A percentile compares a stretch with the other conserved stretches of the same genome.
Evolutionary conservation across 2,797 vertebrate genomes (phyloP).

Genomic region (Diplodus puntazzo): DNA sequence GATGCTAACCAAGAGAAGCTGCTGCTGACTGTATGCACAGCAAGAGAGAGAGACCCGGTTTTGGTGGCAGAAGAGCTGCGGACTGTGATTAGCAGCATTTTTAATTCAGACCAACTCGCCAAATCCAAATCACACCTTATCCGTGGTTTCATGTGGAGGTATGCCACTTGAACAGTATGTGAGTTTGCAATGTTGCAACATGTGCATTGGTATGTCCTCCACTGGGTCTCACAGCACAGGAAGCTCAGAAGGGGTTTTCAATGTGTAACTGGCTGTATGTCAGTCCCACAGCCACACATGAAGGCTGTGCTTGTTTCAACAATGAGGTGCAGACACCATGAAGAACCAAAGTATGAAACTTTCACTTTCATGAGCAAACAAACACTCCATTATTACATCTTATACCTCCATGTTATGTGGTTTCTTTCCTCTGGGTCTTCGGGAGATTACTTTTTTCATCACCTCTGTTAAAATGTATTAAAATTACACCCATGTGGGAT

Average conservation of each 20-base stretch:
- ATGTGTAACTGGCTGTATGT: constrained; percentile 2
- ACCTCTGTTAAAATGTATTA: neutral
- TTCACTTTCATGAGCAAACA: neutral
- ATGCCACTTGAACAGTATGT: neutral
- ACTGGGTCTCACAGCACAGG: constrained; percentile 9
- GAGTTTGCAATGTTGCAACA: too few species aligned
- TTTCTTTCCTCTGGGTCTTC: neutral
- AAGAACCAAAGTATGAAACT: neutral
- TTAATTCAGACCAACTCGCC: neutral
- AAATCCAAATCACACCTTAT: neutral
- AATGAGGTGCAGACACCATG: neutral
- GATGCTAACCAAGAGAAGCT: too few species aligned
- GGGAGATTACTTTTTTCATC: neutral
- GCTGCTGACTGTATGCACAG: too few species aligned
- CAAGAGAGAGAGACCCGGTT: too few species aligned
- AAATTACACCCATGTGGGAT: neutral
- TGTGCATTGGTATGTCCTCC: constrained; percentile 38
- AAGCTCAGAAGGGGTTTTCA: constrained; percentile 22
- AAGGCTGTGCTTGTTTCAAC: constrained; percentile 4
- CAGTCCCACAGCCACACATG: neutral
- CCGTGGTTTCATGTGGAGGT: neutral
- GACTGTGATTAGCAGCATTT: too few species aligned
- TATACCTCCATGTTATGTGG: neutral
- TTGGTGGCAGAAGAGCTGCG: too few species aligned
- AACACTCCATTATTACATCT: neutral